These are phyloP conservation scores for Protosalanx chinensis DNA, from an alignment of 2,797 vertebrate species.

Conservation along the genomic window DNA sequence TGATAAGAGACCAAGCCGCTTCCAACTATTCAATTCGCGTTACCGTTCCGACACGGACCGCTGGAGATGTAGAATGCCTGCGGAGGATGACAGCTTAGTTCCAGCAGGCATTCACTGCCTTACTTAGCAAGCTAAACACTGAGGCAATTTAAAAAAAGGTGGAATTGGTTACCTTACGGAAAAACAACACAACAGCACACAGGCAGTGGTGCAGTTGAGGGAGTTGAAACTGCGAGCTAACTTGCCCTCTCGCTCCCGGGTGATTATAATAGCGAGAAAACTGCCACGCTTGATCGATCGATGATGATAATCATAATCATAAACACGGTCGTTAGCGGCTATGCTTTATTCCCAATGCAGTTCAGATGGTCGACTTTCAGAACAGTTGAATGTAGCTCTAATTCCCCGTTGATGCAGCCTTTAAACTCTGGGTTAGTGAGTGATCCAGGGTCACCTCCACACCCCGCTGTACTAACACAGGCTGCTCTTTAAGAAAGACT, in stretches of 20 bases:
- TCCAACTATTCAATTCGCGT: constrained; percentile 24
- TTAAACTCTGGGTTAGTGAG: constrained; percentile 25
- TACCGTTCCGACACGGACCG: constrained; percentile 16
- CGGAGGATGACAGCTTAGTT: constrained; percentile 20
- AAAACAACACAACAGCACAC: neutral
- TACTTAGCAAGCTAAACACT: neutral
- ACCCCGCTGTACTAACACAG: neutral
- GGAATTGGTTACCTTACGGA: neutral
- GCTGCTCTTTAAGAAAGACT: neutral
- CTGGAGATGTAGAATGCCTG: neutral
- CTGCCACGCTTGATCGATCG: too few relatives aligned
- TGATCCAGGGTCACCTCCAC: constrained; percentile 17
- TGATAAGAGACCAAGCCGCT: constrained; percentile 35
- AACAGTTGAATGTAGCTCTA: neutral
- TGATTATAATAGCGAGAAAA: too few relatives aligned
- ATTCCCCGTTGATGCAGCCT: neutral
- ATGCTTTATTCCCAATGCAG: neutral
- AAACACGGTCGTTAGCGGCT: too few relatives aligned
- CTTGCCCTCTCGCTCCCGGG: constrained; percentile 19
- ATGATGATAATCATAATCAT: too few relatives aligned
- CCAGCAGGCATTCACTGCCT: constrained; percentile 18
- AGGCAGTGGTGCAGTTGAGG: neutral
- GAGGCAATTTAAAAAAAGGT: neutral
- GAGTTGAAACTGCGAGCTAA: neutral
- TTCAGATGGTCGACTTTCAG: neutral